A percentile compares a stretch with the other conserved stretches of the same genome.
phyloP scores from a whole-genome alignment of 2,888 invertebrate species.

The Chirona hameri region DNA sequence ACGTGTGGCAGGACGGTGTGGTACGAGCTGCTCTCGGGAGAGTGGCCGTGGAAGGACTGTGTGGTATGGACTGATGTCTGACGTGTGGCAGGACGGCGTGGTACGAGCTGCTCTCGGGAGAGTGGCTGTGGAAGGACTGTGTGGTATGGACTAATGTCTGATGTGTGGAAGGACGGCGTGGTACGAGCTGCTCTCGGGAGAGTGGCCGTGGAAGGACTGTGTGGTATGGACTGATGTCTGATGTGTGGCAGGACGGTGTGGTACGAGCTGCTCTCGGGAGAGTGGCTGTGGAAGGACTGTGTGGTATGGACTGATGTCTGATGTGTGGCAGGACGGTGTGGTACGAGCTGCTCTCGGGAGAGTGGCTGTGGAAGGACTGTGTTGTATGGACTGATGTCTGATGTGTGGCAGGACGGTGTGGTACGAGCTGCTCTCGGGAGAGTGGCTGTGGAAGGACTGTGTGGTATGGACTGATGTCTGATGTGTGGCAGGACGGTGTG shows the following conservation, averaged over 20 bases:
- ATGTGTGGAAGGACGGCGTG: slow-evolving; percentile 53
- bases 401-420: slow-evolving; percentile 81
- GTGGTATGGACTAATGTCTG: slow-evolving; percentile 51
- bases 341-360: slow-evolving; percentile 91
- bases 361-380: slow-evolving; percentile 74
- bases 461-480: too few species aligned
- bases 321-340: slow-evolving; percentile 53
- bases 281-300: slow-evolving; percentile 74
- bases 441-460: slow-evolving; percentile 92
- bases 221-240: slow-evolving; percentile 51
- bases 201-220: slow-evolving; percentile 74
- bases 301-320: slow-evolving; percentile 51
- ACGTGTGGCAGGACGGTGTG: not conserved
- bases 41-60: slow-evolving; percentile 45
- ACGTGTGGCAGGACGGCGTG: slow-evolving; percentile 53
- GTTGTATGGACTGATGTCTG: slow-evolving; percentile 58
- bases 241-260: slow-evolving; percentile 53
- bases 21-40: not conserved
- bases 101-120: slow-evolving; percentile 91
- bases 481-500: slow-evolving; percentile 81
- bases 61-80: slow-evolving; percentile 61
- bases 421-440: slow-evolving; percentile 94
- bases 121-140: slow-evolving; percentile 74
- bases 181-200: slow-evolving; percentile 91
- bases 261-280: slow-evolving; percentile 91